Conservation (phyloP, 2,888 invertebrate genomes). For the Neelides folsomi region DNA sequence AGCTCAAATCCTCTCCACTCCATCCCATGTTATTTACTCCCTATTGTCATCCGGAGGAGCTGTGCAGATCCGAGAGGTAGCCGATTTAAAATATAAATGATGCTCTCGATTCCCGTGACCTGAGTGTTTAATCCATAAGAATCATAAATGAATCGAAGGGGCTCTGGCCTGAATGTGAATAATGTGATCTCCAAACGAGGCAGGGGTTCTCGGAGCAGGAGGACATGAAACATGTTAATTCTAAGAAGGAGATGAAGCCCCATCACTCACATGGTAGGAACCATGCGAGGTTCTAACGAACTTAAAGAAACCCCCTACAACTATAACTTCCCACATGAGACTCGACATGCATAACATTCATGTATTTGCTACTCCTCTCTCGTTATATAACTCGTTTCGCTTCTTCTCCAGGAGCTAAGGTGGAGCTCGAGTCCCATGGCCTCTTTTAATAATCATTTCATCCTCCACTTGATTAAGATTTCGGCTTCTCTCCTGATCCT, state of each 20-base stretch:
- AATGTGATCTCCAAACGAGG: slow-evolving; percentile 20
- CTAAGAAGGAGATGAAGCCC: background rate
- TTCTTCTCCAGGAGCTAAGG: background rate
- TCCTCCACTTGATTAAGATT: background rate
- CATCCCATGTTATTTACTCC: no score
- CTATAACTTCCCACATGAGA: background rate
- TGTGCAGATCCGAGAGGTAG: no score
- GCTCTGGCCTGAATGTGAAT: slow-evolving; percentile 14
- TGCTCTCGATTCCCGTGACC: no score
- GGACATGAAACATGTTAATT: slow-evolving; percentile 14
- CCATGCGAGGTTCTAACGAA: no score
- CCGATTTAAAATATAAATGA: no score
- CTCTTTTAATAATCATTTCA: background rate
- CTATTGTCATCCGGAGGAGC: no score
- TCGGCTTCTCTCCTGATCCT: background rate
- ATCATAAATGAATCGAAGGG: slow-evolving; percentile 5
- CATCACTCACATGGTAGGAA: no score
- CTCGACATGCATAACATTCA: slow-evolving; percentile 4
- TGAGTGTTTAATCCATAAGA: no score
- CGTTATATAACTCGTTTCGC: background rate
- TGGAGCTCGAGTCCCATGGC: background rate
- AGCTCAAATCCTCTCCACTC: no score
- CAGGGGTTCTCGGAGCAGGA: slow-evolving; percentile 14
- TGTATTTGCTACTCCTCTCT: background rate
- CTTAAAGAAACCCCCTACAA: background rate